These are phyloP conservation scores for Campoletis sonorensis DNA, from an alignment of 1,140 invertebrate genomes.

Conservation along the genomic window DNA sequence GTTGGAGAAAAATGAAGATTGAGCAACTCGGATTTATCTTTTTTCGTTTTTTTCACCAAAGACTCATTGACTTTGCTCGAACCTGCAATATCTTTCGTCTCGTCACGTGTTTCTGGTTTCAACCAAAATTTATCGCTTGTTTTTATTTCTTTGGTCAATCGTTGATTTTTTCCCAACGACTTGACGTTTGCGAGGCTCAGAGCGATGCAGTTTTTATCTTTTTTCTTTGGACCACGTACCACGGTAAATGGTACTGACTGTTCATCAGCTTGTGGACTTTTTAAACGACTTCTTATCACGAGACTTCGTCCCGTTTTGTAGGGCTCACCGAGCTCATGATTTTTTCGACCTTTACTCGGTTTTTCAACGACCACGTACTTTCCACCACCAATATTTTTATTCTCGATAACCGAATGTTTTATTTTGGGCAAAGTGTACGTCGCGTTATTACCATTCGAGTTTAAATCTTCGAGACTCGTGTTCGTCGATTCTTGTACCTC, in stretches of 20 bases:
- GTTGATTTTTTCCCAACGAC: slow-evolving; percentile 43
- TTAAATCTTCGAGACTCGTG: not conserved
- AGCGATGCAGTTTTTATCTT: slow-evolving; percentile 43
- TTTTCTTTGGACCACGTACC: slow-evolving; percentile 36
- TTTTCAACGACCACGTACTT: slow-evolving; percentile 50
- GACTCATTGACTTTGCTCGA: too few species aligned
- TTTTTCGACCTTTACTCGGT: slow-evolving; percentile 20
- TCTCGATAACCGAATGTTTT: slow-evolving; percentile 56
- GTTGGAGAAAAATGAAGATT: too few species aligned
- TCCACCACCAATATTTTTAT: slow-evolving; percentile 36
- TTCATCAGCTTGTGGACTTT: slow-evolving; percentile 47
- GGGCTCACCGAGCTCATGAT: slow-evolving; percentile 37
- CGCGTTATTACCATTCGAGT: not conserved
- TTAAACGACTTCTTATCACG: slow-evolving; percentile 59
- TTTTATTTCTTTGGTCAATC: slow-evolving; percentile 13
- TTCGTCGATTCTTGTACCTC: slow-evolving; percentile 21
- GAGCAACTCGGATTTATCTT: too few species aligned
- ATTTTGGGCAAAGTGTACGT: slow-evolving; percentile 44
- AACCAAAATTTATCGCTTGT: slow-evolving; percentile 52
- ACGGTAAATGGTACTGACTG: slow-evolving; percentile 35
- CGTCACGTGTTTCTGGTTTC: slow-evolving; percentile 7
- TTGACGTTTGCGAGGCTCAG: slow-evolving; percentile 23
- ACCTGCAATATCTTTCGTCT: too few species aligned
- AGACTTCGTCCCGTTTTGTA: slow-evolving; percentile 53
- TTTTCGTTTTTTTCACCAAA: too few species aligned